These are phyloP conservation scores for Fabriciana adippe DNA, from an alignment of 2,888 invertebrate genomes.

Conservation along the genomic window DNA sequence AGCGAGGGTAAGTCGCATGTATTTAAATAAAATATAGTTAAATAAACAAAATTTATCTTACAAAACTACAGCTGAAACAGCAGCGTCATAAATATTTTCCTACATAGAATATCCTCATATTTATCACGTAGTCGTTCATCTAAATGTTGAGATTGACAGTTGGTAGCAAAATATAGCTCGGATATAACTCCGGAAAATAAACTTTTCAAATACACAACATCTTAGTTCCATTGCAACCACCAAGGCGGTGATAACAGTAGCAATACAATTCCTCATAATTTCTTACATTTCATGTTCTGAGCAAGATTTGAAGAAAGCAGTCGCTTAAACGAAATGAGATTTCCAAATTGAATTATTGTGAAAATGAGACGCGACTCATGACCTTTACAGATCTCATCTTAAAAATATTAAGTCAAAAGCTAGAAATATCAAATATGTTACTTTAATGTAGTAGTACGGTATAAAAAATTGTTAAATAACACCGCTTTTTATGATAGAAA, in stretches of 20 bases:
- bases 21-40: too few species aligned
- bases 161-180: not conserved
- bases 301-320: constrained; percentile 31
- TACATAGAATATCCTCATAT: too few species aligned
- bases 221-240: constrained; percentile 5
- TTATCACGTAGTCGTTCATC: too few species aligned
- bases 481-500: too few species aligned
- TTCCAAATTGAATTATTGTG: constrained; percentile 41
- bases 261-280: constrained; percentile 23
- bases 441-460: too few species aligned
- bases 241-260: not conserved
- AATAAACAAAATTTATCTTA: too few species aligned
- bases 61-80: too few species aligned
- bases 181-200: not conserved
- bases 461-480: too few species aligned
- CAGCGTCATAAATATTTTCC: too few species aligned
- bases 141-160: not conserved
- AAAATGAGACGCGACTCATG: constrained; percentile 33
- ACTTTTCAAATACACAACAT: not conserved
- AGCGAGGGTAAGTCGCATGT: too few species aligned
- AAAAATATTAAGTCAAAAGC: constrained; percentile 11
- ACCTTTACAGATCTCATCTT: constrained; percentile 19
- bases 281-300: constrained; percentile 19
- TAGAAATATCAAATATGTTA: constrained; percentile 4
- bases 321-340: constrained; percentile 37